Conservation (phyloP, 53 echinoderm and acorn worm genomes). For the Patiria pectinifera region DNA sequence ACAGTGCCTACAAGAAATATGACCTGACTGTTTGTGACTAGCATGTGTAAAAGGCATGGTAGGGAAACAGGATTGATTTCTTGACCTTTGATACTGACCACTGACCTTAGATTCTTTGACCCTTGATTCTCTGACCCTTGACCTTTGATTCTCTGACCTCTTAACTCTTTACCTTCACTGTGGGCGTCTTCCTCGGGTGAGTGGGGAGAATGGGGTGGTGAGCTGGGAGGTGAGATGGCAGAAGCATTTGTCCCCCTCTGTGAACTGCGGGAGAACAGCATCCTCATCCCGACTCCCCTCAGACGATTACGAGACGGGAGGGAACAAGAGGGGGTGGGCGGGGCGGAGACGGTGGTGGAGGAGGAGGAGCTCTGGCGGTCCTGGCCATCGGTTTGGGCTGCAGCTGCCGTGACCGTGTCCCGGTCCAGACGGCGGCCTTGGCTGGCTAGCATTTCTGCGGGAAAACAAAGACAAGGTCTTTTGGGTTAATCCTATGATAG, state of each 20-base stretch:
- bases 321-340: constrained; percentile 83
- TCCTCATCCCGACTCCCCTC: constrained; percentile 50
- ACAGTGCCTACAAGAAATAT: no score
- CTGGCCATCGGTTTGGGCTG: constrained; percentile 26
- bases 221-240: constrained; percentile 70
- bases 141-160: neutral
- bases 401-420: neutral
- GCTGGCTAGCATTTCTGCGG: constrained; percentile 52
- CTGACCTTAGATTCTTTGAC: neutral
- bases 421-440: constrained; percentile 47
- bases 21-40: no score
- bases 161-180: constrained; percentile 18
- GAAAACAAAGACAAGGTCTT: no score
- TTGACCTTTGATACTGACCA: neutral
- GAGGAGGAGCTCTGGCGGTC: constrained; percentile 48
- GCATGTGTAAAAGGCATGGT: no score
- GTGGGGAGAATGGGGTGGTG: constrained; percentile 81
- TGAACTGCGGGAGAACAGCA: constrained; percentile 57
- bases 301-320: constrained; percentile 65
- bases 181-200: constrained; percentile 71
- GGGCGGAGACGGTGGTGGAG: constrained; percentile 81
- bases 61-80: no score
- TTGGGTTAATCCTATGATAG: no score
- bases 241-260: constrained; percentile 58
- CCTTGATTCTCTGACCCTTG: neutral